Conservation (phyloP, 1,140 invertebrate species). For the Mactra quadrangularis region DNA sequence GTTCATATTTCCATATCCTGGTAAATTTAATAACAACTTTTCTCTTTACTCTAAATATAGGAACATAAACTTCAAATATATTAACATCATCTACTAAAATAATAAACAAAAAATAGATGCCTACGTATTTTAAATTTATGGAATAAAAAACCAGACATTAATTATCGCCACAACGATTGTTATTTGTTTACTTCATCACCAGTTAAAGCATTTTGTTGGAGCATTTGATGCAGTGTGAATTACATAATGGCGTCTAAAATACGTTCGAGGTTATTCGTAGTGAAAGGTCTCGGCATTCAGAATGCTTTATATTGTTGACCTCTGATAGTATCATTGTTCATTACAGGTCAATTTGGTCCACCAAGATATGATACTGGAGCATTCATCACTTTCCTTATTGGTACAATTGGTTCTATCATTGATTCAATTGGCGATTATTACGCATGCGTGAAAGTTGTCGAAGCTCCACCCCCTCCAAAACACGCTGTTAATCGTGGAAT, state of each 20-base stretch:
- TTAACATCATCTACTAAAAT: too few relatives aligned
- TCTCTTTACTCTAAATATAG: too few relatives aligned
- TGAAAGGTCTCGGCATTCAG: too few relatives aligned
- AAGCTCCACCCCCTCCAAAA: slow-evolving; percentile 70
- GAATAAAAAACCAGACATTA: background rate
- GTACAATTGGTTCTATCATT: slow-evolving; percentile 72
- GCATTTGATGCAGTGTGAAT: background rate
- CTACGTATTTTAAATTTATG: background rate
- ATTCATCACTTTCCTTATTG: slow-evolving; percentile 72
- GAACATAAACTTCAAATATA: too few relatives aligned
- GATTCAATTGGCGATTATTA: slow-evolving; percentile 81
- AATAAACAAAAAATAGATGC: too few relatives aligned
- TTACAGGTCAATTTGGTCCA: slow-evolving; percentile 73
- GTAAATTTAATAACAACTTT: too few relatives aligned
- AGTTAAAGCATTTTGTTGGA: background rate
- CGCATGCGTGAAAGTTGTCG: slow-evolving; percentile 64
- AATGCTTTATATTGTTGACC: too few relatives aligned
- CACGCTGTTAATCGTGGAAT: slow-evolving; percentile 84
- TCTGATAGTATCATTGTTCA: too few relatives aligned
- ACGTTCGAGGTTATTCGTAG: too few relatives aligned
- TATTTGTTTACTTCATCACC: background rate
- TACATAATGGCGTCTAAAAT: background rate
- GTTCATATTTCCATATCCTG: slow-evolving; percentile 93
- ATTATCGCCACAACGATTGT: background rate
- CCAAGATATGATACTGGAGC: slow-evolving; percentile 66